Base-by-base conservation (phyloP, 2,113 vertebrate species). In the Mellivora capensis region DNA sequence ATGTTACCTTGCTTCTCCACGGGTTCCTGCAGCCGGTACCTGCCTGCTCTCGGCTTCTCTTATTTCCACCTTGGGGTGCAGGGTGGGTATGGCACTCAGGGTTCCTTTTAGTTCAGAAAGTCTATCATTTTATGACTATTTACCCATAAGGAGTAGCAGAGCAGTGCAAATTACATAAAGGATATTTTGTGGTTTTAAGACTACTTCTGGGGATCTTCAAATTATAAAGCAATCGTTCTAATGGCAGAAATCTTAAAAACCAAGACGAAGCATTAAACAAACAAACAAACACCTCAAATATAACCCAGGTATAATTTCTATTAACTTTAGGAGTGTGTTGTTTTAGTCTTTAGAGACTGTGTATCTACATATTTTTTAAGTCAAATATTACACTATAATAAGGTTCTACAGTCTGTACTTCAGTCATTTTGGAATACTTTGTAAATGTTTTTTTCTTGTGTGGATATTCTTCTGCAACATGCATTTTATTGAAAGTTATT, bases 231-330 rank as follows among this genome's bases (percentile, higher is more conserved):
- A 14, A 47, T 87, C 31, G 37, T 71, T 93, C 57, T 80, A 49
- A 80, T 67, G 80, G 29, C 67, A 96, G 67, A 97, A 93, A 92
- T 69, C 67, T 72, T 83, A 61, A 59, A 91, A 96, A 82, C 37
- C 25, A 49, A 96, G 52, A 84, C 20, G 9, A 47, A 49, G 10
- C 47, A 69, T 34, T 76, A 54, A 71, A 29, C 11, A 42, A 64
- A 49, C 39, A 67, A 62, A 49, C 39, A 67, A 39, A 82, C 39
- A 31, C 92, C 80, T 85, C 71, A 80, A 84, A 29, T n/a, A 27
- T 71, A 88, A 47, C 52, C 44, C 39, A 92, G n/a, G 17, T n/a
- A 79, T 85, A 44, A 86, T 84, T 72, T 54, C 72, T 69, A 72
- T 88, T 71, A 93, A 84, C 69, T 54, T 85, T 29, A 21, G 37